Evolutionary conservation across 2,113 vertebrate species (phyloP).

Genomic region (Triplophysa tibetana): DNA sequence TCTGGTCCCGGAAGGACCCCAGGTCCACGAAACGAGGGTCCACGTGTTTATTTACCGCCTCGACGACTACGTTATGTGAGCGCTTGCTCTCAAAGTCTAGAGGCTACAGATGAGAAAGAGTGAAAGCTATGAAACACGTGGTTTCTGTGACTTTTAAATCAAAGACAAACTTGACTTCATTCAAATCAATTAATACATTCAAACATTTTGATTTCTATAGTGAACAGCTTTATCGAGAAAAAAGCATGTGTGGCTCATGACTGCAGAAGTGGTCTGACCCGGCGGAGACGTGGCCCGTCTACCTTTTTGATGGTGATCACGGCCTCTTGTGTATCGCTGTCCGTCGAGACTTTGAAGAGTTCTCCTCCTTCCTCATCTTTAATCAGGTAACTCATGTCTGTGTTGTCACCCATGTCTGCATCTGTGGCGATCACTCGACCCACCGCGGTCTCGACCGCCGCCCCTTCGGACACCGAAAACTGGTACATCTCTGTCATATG

Average conservation of each 20-base stretch:
- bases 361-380: conserved; percentile 84
- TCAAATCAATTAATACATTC: no score
- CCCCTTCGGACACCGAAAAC: conserved; percentile 88
- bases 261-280: background rate
- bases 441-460: conserved; percentile 82
- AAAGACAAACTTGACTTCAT: no score
- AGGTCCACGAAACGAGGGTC: conserved; percentile 91
- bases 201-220: no score
- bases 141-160: no score
- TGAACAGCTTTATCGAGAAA: background rate
- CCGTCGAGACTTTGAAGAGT: conserved; percentile 87
- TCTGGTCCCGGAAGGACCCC: conserved; percentile 92
- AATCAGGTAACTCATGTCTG: conserved; percentile 93
- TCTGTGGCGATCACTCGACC: conserved; percentile 92
- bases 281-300: conserved; percentile 19
- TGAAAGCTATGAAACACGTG: no score
- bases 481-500: conserved; percentile 90
- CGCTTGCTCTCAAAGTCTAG: conserved; percentile 91
- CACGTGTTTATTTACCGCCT: conserved; percentile 94
- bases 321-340: conserved; percentile 90
- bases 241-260: background rate
- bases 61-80: conserved; percentile 91
- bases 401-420: conserved; percentile 93
- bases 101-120: conserved; percentile 67
- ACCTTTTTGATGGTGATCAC: conserved; percentile 88